Conservation (phyloP, 2,797 vertebrate genomes). For the Falco biarmicus region DNA sequence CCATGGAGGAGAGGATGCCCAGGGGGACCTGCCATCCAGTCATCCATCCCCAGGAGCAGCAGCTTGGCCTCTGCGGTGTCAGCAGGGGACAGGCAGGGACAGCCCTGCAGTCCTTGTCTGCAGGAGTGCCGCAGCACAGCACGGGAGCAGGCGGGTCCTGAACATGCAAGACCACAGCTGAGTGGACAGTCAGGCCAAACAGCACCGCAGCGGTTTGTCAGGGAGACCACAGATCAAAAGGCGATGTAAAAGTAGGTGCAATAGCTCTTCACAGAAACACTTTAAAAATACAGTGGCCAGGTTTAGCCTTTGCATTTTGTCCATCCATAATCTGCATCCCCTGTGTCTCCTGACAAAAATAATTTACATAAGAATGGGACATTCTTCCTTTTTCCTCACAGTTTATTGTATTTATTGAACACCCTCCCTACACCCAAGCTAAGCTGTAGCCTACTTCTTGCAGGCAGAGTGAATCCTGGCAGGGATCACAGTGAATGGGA, state of each 20-base stretch:
- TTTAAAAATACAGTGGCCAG: not conserved
- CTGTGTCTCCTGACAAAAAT: not conserved
- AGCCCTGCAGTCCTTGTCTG: not conserved
- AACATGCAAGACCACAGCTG: not conserved
- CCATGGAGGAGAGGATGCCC: not conserved
- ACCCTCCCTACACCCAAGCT: not conserved
- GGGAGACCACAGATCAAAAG: not conserved
- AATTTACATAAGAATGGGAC: not conserved
- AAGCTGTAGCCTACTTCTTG: not conserved
- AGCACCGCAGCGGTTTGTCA: not conserved
- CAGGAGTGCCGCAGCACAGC: not conserved
- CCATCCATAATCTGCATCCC: not conserved
- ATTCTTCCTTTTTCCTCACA: not conserved
- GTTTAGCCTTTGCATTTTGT: not conserved
- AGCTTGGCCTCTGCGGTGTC: not conserved
- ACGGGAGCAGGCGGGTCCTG: not conserved
- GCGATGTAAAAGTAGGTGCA: not conserved
- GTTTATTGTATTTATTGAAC: not conserved
- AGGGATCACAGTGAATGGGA: not conserved
- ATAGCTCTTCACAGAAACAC: not conserved
- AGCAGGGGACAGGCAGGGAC: not conserved
- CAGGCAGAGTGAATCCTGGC: not conserved
- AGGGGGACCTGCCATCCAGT: not conserved
- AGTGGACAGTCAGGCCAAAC: accelerated
- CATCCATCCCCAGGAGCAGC: not conserved